Evolutionary conservation across 2,113 vertebrate genomes (phyloP), one percentile per base, ranked within the genome.

Genomic region (Megaceryle maxima): DNA sequence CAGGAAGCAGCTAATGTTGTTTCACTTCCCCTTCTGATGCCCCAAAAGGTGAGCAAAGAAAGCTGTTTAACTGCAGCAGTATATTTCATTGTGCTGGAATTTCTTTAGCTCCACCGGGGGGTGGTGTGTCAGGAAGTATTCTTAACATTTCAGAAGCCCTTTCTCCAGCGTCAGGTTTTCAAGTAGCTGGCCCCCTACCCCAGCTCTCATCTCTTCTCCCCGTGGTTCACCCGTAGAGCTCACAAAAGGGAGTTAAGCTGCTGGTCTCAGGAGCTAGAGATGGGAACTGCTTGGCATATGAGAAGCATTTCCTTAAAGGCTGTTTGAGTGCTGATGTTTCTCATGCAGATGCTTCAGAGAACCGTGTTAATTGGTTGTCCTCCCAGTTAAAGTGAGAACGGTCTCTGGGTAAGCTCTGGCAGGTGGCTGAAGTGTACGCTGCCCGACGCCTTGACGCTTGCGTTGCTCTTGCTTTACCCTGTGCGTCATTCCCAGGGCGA

Each of bases 201-300:
- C 86, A 87, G 44, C 77, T 92, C 80, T 94, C 87, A 82, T 92
- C 86, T 96, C 64, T 76, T 90, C 77, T 62, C 85, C 57, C 62
- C 1, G 19, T 68, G 69, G 73, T 76, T 96, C 1, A 41, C 89
- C 44, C 75, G 57, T 22, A 84, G 66, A 81, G 59, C 62, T 93
- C 66, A 72, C 74, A 95, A 87, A 96, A 84, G 81, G 74, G 88
- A 96, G 92, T 93, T 96, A 94, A 96, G 92, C 83, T 94, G 69
- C 77, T 81, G 91, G 87, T 97, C 95, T 96, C 70, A 60, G 95
- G 96, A 97, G 95, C 96, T 96, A 97, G 92, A 96, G 97, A 60
- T 90, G 87, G 77, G 94, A 92, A 92, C 83, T 76, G 77, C 90
- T 72, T 83, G 50, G 51, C 70, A 28, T 74, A 41, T 5, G 78